Evolutionary conservation across 1,140 invertebrate genomes (phyloP).

Genomic region (Sogatella furcifera): DNA sequence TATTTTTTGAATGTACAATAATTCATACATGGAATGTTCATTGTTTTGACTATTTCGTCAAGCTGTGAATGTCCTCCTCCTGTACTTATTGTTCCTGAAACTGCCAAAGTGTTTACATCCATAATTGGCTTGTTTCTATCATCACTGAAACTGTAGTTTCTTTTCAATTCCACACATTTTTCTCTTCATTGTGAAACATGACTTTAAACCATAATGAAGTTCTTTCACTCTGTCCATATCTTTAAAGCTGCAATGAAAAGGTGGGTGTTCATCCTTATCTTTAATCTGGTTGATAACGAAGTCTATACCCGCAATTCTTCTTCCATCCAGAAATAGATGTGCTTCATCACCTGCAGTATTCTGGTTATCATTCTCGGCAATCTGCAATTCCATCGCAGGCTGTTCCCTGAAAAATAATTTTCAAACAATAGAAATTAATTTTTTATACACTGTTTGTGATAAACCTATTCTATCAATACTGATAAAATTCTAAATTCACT

Average conservation of each 20-base stretch:
- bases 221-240: slow-evolving; percentile 11
- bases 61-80: slow-evolving; percentile 26
- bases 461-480: too few relatives aligned
- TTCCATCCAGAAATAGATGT: too few relatives aligned
- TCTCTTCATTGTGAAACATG: slow-evolving; percentile 19
- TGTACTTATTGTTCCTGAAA: slow-evolving; percentile 20
- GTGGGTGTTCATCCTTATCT: slow-evolving; percentile 11
- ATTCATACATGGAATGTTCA: slow-evolving; percentile 26
- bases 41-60: slow-evolving; percentile 22
- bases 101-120: slow-evolving; percentile 22
- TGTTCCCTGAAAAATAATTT: too few relatives aligned
- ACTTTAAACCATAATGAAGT: slow-evolving; percentile 8
- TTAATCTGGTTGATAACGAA: too few relatives aligned
- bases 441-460: too few relatives aligned
- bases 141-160: slow-evolving; percentile 20
- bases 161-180: slow-evolving; percentile 14
- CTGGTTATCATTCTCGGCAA: too few relatives aligned
- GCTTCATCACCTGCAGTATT: too few relatives aligned
- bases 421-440: too few relatives aligned
- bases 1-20: slow-evolving; percentile 18
- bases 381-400: too few relatives aligned
- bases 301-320: too few relatives aligned
- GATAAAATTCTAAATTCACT: too few relatives aligned
- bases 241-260: slow-evolving; percentile 6
- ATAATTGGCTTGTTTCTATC: slow-evolving; percentile 3